Percentiles rank a stretch among this genome's conserved stretches.
These are phyloP conservation scores for Hypselothyrea guttata DNA, from an alignment of 2,888 invertebrate genomes.

Conservation along the genomic window DNA sequence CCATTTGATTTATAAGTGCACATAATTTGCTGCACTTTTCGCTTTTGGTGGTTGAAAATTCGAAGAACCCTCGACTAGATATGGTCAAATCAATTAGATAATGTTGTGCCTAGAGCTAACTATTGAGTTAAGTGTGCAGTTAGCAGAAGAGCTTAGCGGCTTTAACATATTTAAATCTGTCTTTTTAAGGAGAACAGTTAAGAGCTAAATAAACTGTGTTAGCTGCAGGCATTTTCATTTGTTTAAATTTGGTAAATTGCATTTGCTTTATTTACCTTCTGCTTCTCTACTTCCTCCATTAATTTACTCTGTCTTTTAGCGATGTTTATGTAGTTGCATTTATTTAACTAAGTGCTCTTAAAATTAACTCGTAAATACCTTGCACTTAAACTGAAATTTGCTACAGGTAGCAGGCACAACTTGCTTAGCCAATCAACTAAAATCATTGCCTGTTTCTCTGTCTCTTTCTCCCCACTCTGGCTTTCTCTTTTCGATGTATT, in stretches of 20 bases:
- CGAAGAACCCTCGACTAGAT: constrained; percentile 11
- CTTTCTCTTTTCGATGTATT: constrained; percentile 37
- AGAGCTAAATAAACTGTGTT: constrained; percentile 1
- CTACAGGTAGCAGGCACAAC: background rate
- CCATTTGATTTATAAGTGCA: constrained; percentile 70
- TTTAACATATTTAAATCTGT: too few relatives aligned
- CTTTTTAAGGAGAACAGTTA: constrained; percentile 1
- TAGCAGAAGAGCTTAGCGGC: too few relatives aligned
- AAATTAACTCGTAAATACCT: background rate
- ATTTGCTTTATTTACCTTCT: too few relatives aligned
- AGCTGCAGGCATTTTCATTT: too few relatives aligned
- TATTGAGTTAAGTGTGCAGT: too few relatives aligned
- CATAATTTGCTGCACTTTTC: constrained; percentile 51
- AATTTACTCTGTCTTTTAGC: background rate
- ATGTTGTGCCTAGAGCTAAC: too few relatives aligned
- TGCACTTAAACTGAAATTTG: constrained; percentile 3
- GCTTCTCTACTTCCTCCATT: background rate
- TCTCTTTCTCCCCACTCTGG: background rate
- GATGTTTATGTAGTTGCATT: background rate
- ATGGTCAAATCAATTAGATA: constrained; percentile 27
- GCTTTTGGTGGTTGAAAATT: constrained; percentile 23
- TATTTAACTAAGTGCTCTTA: constrained; percentile 9
- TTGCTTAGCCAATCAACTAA: background rate
- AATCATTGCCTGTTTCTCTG: background rate
- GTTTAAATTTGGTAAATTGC: too few relatives aligned